A percentile compares a stretch with the other conserved stretches of the same genome.
Evolutionary conservation across 37 sponge, comb jelly and placozoan species (phyloP).

Genomic region (Bolinopsis microptera): DNA sequence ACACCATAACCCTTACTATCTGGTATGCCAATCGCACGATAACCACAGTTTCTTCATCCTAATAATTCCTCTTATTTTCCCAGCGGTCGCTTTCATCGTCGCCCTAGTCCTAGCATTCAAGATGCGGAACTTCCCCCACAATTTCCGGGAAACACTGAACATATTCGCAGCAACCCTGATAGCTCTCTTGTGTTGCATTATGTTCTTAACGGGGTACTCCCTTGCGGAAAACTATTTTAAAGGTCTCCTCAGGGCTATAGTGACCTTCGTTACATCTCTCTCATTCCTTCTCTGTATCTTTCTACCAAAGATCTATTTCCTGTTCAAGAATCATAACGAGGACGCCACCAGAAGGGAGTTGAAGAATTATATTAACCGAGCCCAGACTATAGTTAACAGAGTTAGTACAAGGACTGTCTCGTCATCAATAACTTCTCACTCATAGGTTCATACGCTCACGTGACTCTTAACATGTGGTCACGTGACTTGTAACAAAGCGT

Average conservation of each 20-base stretch:
- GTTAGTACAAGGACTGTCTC: no score
- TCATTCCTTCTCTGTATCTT: conserved; percentile 8
- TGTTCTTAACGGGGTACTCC: conserved; percentile 44
- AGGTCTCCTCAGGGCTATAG: neutral
- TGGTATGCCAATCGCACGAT: neutral
- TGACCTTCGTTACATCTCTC: neutral
- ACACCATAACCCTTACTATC: neutral
- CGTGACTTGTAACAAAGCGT: no score
- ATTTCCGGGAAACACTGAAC: conserved; percentile 62
- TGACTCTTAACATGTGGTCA: no score
- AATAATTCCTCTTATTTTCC: neutral
- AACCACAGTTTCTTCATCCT: neutral
- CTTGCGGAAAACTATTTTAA: neutral
- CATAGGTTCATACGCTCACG: no score
- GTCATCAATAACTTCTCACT: no score
- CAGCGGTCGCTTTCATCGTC: neutral
- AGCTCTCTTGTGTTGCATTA: conserved; percentile 11
- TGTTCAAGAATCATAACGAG: neutral
- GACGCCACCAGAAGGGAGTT: neutral
- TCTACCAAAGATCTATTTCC: neutral
- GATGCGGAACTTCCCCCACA: conserved; percentile 46
- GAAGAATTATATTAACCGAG: neutral
- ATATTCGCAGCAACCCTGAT: conserved; percentile 41
- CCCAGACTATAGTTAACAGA: no score
- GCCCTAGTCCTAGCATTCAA: neutral